These are phyloP conservation scores for Channa striata DNA, from an alignment of 2,797 vertebrate species.

Conservation along the genomic window DNA sequence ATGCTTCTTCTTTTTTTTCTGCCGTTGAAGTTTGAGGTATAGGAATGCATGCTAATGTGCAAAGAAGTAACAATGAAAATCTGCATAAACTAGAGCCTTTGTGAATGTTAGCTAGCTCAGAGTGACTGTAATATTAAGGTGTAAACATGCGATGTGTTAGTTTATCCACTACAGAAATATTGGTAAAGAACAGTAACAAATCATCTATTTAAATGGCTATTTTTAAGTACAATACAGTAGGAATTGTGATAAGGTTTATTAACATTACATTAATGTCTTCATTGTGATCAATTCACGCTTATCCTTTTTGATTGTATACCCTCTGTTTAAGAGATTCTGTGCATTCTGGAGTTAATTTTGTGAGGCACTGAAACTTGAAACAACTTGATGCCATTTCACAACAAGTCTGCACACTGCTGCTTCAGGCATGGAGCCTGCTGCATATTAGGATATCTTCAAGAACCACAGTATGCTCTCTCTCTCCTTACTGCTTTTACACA, in stretches of 20 bases:
- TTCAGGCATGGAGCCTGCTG: background rate
- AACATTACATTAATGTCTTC: no score
- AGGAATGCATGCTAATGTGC: background rate
- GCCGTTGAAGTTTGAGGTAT: background rate
- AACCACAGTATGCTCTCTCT: no score
- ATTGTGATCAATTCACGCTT: background rate
- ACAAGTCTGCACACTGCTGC: background rate
- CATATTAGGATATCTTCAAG: background rate
- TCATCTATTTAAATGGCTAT: no score
- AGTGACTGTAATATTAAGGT: no score
- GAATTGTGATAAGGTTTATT: background rate
- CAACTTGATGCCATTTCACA: background rate
- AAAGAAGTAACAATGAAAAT: no score
- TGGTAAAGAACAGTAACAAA: no score
- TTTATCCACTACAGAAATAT: background rate
- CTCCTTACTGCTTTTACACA: no score
- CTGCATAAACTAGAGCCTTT: background rate
- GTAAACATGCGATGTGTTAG: no score
- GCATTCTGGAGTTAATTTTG: no score
- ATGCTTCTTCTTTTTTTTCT: no score
- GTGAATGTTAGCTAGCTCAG: background rate
- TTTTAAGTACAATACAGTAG: no score
- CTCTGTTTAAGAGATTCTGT: no score
- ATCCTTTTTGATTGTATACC: background rate
- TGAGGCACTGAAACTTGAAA: background rate